Evolutionary conservation across 2,888 invertebrate species (phyloP).

Genomic region (Orgyia antiqua): DNA sequence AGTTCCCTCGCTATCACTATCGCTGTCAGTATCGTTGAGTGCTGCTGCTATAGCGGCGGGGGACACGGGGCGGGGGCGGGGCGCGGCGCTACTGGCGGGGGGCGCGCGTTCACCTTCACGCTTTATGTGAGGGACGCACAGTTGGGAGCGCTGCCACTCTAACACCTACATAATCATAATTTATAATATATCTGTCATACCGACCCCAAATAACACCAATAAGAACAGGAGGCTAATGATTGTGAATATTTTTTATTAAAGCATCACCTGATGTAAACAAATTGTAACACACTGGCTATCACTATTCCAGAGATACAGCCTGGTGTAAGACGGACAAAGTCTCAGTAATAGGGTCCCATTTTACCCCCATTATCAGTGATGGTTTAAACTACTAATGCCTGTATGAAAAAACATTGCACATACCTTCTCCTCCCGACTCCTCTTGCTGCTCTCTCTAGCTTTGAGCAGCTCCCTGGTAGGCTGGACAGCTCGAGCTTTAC

Average conservation of each 20-base stretch:
- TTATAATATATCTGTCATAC: too few species aligned
- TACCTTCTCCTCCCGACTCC: slow-evolving; percentile 74
- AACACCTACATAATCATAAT: slow-evolving; percentile 46
- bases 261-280: too few species aligned
- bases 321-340: too few species aligned
- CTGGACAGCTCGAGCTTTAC: slow-evolving; percentile 57
- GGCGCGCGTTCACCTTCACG: slow-evolving; percentile 60
- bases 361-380: too few species aligned
- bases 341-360: too few species aligned
- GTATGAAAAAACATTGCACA: too few species aligned
- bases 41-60: slow-evolving; percentile 57
- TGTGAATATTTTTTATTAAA: too few species aligned
- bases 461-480: slow-evolving; percentile 63
- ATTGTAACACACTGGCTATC: too few species aligned
- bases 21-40: slow-evolving; percentile 45
- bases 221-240: not conserved
- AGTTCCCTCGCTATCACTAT: slow-evolving; percentile 43
- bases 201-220: too few species aligned
- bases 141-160: slow-evolving; percentile 76
- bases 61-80: slow-evolving; percentile 45
- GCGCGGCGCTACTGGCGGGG: slow-evolving; percentile 11
- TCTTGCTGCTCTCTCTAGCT: slow-evolving; percentile 69
- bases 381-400: too few species aligned
- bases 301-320: too few species aligned
- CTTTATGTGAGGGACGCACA: slow-evolving; percentile 53